These are phyloP conservation scores for Deilephila porcellus DNA, from an alignment of 2,888 invertebrate species.

Conservation along the genomic window DNA sequence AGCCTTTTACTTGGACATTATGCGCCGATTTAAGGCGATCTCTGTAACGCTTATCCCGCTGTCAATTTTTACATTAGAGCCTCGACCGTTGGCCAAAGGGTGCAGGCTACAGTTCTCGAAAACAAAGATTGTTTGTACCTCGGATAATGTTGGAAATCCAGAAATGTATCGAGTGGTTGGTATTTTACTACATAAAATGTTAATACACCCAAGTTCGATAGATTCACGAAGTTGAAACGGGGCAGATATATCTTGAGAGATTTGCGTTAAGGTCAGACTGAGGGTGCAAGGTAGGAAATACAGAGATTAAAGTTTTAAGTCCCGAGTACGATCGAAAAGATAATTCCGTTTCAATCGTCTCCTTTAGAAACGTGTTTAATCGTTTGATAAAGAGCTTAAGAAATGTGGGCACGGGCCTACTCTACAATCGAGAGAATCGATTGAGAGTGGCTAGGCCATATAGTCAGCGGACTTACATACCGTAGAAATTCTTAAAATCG, in stretches of 20 bases:
- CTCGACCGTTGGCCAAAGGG: no score
- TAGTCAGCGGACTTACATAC: no score
- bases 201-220: background rate
- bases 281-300: background rate
- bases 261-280: background rate
- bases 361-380: background rate
- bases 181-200: background rate
- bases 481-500: no score
- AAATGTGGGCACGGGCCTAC: no score
- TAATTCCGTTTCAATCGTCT: background rate
- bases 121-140: no score
- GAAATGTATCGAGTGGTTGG: background rate
- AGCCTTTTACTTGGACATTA: no score
- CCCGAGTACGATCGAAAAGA: background rate
- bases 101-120: no score
- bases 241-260: background rate
- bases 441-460: no score
- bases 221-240: background rate
- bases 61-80: no score
- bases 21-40: no score
- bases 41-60: no score
- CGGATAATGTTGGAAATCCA: no score
- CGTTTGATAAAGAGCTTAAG: background rate
- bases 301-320: background rate
- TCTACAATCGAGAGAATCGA: background rate